Base-by-base conservation (phyloP, 53 echinoderm and acorn worm genomes). In the Antedon mediterranea region DNA sequence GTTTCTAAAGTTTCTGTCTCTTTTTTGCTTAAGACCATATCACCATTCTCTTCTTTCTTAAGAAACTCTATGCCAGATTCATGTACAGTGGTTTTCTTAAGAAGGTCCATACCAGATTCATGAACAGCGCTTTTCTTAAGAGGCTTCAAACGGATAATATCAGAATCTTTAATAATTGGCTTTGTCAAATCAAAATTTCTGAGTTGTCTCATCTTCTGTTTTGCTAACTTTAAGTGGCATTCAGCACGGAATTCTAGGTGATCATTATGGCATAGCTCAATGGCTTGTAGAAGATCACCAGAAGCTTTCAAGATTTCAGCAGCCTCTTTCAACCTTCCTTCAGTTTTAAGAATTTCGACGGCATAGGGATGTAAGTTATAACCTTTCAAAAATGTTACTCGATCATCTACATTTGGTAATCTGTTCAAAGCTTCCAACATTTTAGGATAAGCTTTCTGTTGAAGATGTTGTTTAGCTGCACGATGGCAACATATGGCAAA, bases 201-300 rank as follows among this genome's bases (percentile, higher is more conserved):
- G 3, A 57, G 23, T 57, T 57, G 9, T 18, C 23, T 8, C 57
- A 57, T 23, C 23, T 57, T 57, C 23, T 57, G 57, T 57, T 57
- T 57, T 57, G 57, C 13, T 57, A 57, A 18, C 23, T 11, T 57
- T 15, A 57, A 26, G 57, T 32, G 83, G 74, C 82, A 82, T 30
- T 87, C 87, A 43, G 80, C 87, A 7, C 83, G 76, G 71, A 87
- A 87, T 73, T 82, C 74, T 29, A 76, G 32, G 30, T 80, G 13
- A 4, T 74, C 76, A 27, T 79, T 76, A 11, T 80, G 81, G 3
- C 79, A 75, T 29, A 76, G 34, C 29, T 76, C 80, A 27, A 83
- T 79, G 28, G 87, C 87, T 57, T 87, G 83, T 30, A 76, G 76
- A 30, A 87, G 83, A 33, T 87, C 80, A 8, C 87, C 87, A 73